Conservation (phyloP, 2,113 vertebrate species). For the Eclectus roratus region DNA sequence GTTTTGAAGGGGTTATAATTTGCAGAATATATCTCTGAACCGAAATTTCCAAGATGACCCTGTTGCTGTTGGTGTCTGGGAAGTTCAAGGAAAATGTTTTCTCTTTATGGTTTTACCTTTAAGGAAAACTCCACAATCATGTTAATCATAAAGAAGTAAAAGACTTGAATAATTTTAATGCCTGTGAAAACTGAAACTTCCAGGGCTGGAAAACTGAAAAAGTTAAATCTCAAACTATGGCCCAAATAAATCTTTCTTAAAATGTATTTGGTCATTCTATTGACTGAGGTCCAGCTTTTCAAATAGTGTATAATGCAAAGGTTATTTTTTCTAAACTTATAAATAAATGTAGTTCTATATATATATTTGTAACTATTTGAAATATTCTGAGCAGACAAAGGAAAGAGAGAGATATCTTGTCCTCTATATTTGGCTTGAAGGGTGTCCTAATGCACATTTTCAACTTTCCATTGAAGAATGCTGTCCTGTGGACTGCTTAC, state of each 20-base stretch:
- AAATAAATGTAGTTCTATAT: background rate
- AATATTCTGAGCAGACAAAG: background rate
- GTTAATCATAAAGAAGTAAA: background rate
- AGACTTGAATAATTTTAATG: background rate
- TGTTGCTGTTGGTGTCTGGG: background rate
- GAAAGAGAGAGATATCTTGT: background rate
- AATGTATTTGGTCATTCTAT: background rate
- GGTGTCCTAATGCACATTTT: background rate
- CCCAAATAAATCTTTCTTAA: background rate
- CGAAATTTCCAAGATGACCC: background rate
- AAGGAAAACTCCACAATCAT: background rate
- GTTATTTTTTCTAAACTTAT: background rate
- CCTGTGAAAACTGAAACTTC: background rate
- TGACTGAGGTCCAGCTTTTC: background rate
- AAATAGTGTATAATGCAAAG: background rate
- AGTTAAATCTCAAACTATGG: background rate
- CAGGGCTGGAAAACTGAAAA: background rate
- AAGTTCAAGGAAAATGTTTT: background rate
- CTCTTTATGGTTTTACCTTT: background rate
- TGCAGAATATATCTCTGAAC: background rate
- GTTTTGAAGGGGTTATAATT: background rate
- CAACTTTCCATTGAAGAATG: background rate
- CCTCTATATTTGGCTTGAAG: background rate
- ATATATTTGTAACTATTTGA: background rate
- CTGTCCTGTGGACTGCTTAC: background rate